A percentile compares a stretch with the other conserved stretches of the same genome.
Evolutionary conservation across 2,113 vertebrate genomes (phyloP).

Genomic region (rabbit (Oryctolagus cuniculus)): DNA sequence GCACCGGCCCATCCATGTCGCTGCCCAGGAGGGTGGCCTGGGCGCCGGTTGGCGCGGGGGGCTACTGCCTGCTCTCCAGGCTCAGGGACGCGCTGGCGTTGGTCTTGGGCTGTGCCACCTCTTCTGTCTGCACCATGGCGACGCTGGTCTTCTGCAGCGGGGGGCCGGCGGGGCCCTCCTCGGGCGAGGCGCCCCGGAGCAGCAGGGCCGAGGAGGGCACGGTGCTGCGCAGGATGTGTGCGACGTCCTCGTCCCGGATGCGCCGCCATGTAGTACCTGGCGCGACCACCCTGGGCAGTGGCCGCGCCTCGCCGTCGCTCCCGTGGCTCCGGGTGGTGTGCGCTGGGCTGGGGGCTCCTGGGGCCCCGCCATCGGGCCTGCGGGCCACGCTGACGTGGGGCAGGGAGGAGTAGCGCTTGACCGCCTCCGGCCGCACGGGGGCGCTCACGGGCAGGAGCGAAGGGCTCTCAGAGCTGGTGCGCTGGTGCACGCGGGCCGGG

Average conservation of each 20-base stretch:
- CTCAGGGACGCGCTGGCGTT: conserved; percentile 95
- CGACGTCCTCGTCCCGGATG: conserved; percentile 96
- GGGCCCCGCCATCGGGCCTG: conserved; percentile 87
- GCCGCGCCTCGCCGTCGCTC: conserved; percentile 56
- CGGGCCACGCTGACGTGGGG: conserved; percentile 94
- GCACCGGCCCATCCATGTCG: conserved; percentile 84
- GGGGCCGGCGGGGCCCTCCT: conserved; percentile 84
- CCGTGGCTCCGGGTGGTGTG: conserved; percentile 76
- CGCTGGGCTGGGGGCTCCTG: conserved; percentile 86
- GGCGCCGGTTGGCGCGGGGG: conserved; percentile 1
- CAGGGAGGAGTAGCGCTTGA: conserved; percentile 95
- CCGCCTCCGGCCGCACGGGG: conserved; percentile 86
- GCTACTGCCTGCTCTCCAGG: conserved; percentile 86
- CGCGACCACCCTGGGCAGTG: conserved; percentile 55
- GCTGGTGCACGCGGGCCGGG: conserved; percentile 86
- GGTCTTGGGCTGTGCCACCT: conserved; percentile 91
- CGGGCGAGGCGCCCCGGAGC: conserved; percentile 85
- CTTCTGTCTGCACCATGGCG: conserved; percentile 97
- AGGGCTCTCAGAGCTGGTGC: conserved; percentile 97
- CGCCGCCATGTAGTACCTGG: conserved; percentile 92
- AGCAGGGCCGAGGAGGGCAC: conserved; percentile 94
- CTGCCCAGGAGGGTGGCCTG: conserved; percentile 78
- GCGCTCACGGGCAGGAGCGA: conserved; percentile 90
- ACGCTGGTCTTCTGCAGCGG: conserved; percentile 94
- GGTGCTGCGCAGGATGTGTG: conserved; percentile 96